A percentile compares a stretch with the other conserved stretches of the same genome.
These are phyloP conservation scores for Avahi laniger DNA, from an alignment of 2,797 vertebrate genomes.

Conservation along the genomic window DNA sequence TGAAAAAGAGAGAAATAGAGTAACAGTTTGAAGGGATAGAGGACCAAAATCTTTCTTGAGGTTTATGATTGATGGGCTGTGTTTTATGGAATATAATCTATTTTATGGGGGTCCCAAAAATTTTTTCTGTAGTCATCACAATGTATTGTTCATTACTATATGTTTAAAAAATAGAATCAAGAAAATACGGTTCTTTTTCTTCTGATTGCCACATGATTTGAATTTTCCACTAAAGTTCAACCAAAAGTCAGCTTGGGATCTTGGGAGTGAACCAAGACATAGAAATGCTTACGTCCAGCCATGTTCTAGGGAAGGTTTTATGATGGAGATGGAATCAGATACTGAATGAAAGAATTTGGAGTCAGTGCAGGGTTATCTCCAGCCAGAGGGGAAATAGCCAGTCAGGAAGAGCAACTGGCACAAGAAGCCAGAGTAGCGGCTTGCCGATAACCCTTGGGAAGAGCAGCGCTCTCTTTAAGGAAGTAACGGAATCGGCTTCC, in stretches of 20 bases:
- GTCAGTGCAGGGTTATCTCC: constrained; percentile 70
- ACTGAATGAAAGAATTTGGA: constrained; percentile 57
- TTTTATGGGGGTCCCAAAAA: background rate
- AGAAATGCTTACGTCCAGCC: background rate
- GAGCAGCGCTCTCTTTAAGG: background rate
- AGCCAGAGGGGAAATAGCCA: constrained; percentile 67
- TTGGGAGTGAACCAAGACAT: constrained; percentile 49
- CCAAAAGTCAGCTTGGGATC: constrained; percentile 52
- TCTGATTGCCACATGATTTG: constrained; percentile 21
- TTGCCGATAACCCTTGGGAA: constrained; percentile 23
- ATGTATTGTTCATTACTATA: background rate
- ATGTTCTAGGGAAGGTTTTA: background rate
- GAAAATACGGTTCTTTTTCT: background rate
- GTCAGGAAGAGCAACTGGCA: constrained; percentile 69
- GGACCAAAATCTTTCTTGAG: background rate
- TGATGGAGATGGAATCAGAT: constrained; percentile 65
- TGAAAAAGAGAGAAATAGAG: background rate
- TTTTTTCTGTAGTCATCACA: background rate
- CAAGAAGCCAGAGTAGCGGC: background rate
- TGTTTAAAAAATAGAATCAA: constrained; percentile 33
- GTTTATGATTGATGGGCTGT: background rate
- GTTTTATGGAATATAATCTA: background rate
- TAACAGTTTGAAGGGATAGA: background rate
- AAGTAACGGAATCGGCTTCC: constrained; percentile 46
- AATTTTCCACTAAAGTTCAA: constrained; percentile 57